phyloP scores from a whole-genome alignment of 2,888 invertebrate genomes.

The Sphaeridia pumilis region DNA sequence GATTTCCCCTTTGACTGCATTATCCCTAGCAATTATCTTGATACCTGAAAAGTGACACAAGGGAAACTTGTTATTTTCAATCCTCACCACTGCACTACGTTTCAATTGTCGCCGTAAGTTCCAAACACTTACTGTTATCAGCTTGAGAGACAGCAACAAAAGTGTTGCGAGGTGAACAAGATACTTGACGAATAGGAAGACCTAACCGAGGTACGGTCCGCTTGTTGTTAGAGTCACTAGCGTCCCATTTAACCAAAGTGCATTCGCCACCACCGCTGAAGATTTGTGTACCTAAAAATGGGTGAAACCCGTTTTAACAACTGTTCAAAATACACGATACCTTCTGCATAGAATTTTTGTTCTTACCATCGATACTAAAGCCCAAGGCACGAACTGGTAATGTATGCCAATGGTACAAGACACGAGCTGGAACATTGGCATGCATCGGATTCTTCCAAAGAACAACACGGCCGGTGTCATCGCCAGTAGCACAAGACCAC shows the following conservation, averaged over 20 bases:
- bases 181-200: slow-evolving; percentile 52
- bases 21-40: slow-evolving; percentile 40
- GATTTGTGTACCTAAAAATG: slow-evolving; percentile 51
- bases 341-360: neutral
- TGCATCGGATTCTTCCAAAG: slow-evolving; percentile 46
- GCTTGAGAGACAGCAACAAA: slow-evolving; percentile 53
- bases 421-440: slow-evolving; percentile 39
- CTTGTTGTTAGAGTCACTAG: slow-evolving; percentile 44
- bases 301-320: neutral
- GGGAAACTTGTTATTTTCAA: neutral
- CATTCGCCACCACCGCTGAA: slow-evolving; percentile 67
- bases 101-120: neutral
- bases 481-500: slow-evolving; percentile 55
- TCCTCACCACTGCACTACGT: neutral
- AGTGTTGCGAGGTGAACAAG: slow-evolving; percentile 51
- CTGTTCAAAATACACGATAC: neutral
- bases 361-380: slow-evolving; percentile 49
- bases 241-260: slow-evolving; percentile 64
- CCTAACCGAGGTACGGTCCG: slow-evolving; percentile 59
- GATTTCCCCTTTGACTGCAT: slow-evolving; percentile 48
- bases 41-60: slow-evolving; percentile 38
- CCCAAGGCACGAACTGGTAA: slow-evolving; percentile 53
- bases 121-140: slow-evolving; percentile 49
- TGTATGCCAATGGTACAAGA: slow-evolving; percentile 64
- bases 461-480: slow-evolving; percentile 51